A percentile compares a stretch with the other conserved stretches of the same genome.
Conservation (phyloP, 2,113 vertebrate genomes). For the Monarcha castaneiventris region DNA sequence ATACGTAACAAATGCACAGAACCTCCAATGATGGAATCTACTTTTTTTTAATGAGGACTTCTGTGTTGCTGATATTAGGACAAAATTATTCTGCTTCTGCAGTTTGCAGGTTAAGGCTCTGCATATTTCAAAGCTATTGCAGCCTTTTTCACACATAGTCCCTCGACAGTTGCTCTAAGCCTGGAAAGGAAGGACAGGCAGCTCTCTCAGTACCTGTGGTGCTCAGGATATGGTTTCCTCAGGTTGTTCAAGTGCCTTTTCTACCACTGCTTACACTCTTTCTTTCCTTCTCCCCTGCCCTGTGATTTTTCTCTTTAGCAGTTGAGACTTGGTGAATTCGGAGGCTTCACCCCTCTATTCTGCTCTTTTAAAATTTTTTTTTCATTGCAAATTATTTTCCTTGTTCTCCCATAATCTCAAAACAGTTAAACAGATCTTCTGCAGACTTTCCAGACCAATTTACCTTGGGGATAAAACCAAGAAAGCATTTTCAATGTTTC, state of each 20-base stretch:
- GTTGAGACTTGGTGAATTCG: not conserved
- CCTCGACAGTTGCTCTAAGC: not conserved
- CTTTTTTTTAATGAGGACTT: not conserved
- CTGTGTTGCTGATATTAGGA: not conserved
- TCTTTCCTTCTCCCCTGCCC: not conserved
- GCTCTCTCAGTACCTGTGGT: not conserved
- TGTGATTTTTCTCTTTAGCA: not conserved
- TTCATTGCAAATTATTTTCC: not conserved
- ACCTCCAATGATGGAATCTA: not conserved
- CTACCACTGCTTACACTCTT: not conserved
- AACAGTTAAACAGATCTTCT: not conserved
- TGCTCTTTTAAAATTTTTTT: not conserved
- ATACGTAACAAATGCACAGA: not conserved
- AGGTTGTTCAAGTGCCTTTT: not conserved
- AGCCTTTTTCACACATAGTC: not conserved
- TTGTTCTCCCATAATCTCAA: not conserved
- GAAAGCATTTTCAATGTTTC: not conserved
- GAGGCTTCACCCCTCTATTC: not conserved
- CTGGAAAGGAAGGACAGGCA: not conserved
- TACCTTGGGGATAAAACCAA: not conserved
- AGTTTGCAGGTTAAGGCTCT: not conserved
- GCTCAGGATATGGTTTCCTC: not conserved
- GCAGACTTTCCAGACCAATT: not conserved
- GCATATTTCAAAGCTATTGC: not conserved
- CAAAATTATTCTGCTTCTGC: not conserved